These are phyloP conservation scores for Chrysomela aeneicollis DNA, from an alignment of 2,888 invertebrate species.

Conservation along the genomic window DNA sequence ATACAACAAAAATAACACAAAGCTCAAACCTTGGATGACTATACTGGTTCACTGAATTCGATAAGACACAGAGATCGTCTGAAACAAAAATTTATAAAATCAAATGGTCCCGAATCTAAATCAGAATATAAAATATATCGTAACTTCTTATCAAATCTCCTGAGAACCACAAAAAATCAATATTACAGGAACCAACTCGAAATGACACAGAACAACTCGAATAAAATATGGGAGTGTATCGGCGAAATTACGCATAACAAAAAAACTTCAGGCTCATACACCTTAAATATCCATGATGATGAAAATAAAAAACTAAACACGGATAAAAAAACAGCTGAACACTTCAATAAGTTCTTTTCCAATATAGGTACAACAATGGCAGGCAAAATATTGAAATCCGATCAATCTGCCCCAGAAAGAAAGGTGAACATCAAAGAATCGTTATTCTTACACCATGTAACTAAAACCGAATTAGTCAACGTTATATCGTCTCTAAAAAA, in stretches of 20 bases:
- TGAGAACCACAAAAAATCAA: neutral
- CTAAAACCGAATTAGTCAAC: slow-evolving; percentile 4
- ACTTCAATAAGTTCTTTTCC: slow-evolving; percentile 8
- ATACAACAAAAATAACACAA: slow-evolving; percentile 8
- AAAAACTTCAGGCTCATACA: slow-evolving; percentile 7
- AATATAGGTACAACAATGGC: slow-evolving; percentile 8
- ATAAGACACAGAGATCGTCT: slow-evolving; percentile 11
- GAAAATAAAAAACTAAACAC: slow-evolving; percentile 4
- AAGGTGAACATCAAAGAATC: slow-evolving; percentile 4
- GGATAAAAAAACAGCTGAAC: neutral
- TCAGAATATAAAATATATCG: slow-evolving; percentile 5
- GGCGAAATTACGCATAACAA: slow-evolving; percentile 1
- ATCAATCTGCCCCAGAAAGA: slow-evolving; percentile 7
- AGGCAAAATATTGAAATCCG: neutral
- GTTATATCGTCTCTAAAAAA: slow-evolving; percentile 4
- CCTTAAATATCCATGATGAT: slow-evolving; percentile 6
- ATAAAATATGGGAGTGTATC: slow-evolving; percentile 15
- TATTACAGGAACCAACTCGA: neutral
- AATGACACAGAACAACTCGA: neutral
- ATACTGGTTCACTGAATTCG: slow-evolving; percentile 2
- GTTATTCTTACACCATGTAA: slow-evolving; percentile 13
- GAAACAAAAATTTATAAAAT: slow-evolving; percentile 15
- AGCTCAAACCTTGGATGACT: neutral
- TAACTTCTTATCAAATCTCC: slow-evolving; percentile 7
- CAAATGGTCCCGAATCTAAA: slow-evolving; percentile 6